phyloP scores from a whole-genome alignment of 2,888 invertebrate genomes.

The Pandemis cinnamomeana region DNA sequence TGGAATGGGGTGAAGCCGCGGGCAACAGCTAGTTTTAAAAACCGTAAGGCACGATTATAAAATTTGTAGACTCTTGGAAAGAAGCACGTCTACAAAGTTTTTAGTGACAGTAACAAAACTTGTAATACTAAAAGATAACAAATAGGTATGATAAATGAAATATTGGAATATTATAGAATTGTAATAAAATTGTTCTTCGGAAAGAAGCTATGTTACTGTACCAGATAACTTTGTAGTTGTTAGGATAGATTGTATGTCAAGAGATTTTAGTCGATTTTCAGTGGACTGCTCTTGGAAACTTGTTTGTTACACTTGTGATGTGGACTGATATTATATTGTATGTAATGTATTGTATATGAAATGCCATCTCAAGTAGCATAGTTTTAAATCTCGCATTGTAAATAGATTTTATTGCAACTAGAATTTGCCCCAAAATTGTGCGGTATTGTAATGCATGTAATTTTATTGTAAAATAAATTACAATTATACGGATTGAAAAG shows the following conservation, averaged over 20 bases:
- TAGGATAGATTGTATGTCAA: slow-evolving; percentile 7
- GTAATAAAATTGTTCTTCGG: neutral
- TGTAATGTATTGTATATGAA: slow-evolving; percentile 50
- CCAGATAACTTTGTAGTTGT: neutral
- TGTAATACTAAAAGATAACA: neutral
- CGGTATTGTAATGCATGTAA: slow-evolving; percentile 53
- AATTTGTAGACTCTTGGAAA: neutral
- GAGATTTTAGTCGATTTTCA: slow-evolving; percentile 25
- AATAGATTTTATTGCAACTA: slow-evolving; percentile 53
- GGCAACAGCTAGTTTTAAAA: neutral
- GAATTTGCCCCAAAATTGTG: slow-evolving; percentile 62
- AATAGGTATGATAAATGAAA: no score
- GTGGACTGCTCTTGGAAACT: slow-evolving; percentile 27
- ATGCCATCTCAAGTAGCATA: slow-evolving; percentile 69
- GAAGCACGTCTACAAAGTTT: neutral
- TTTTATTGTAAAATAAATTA: slow-evolving; percentile 65
- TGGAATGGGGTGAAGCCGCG: no score
- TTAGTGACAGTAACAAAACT: neutral
- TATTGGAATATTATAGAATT: neutral
- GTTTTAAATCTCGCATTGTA: slow-evolving; percentile 53
- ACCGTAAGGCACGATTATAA: neutral
- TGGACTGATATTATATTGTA: slow-evolving; percentile 74
- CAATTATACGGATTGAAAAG: slow-evolving; percentile 47
- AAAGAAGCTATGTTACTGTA: neutral
- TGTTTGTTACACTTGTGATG: slow-evolving; percentile 66